phyloP scores from a whole-genome alignment of 2,113 vertebrate species.

The Eulemur rufifrons region DNA sequence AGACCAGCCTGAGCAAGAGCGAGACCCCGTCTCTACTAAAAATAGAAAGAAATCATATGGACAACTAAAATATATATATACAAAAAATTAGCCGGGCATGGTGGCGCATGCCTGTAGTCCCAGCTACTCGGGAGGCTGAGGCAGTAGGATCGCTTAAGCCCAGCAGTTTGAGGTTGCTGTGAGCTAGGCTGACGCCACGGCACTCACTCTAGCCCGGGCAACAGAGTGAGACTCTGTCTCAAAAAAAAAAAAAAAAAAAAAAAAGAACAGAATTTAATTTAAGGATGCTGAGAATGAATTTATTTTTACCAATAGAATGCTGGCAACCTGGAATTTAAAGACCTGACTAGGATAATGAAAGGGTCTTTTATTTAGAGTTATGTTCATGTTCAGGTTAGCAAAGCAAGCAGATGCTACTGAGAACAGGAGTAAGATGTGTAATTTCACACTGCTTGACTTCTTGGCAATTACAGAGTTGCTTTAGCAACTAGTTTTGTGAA shows the following conservation, averaged over 20 bases:
- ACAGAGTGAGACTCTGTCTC: too few relatives aligned
- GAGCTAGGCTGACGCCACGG: too few relatives aligned
- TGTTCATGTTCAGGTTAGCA: conserved; percentile 50
- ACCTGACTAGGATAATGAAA: conserved; percentile 38
- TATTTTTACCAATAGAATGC: conserved; percentile 39
- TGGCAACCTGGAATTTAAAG: conserved; percentile 63
- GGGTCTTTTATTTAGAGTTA: conserved; percentile 45
- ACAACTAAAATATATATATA: too few relatives aligned
- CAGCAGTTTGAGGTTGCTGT: too few relatives aligned
- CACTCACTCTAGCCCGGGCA: too few relatives aligned
- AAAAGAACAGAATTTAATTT: background rate
- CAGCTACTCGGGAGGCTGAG: too few relatives aligned
- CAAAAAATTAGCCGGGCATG: too few relatives aligned
- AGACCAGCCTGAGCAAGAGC: too few relatives aligned
- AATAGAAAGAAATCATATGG: too few relatives aligned
- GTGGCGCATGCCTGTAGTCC: too few relatives aligned
- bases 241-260: background rate
- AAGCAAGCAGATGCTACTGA: conserved; percentile 44
- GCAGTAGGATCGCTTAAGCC: too few relatives aligned
- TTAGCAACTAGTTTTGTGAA: conserved; percentile 54
- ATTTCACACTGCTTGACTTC: conserved; percentile 61
- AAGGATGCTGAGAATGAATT: conserved; percentile 31
- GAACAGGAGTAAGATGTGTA: background rate
- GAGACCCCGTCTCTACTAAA: too few relatives aligned
- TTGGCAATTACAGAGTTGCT: conserved; percentile 59